Evolutionary conservation across 2,113 vertebrate species (phyloP), one percentile per base, ranked within the genome.

Genomic region (Strix aluco): DNA sequence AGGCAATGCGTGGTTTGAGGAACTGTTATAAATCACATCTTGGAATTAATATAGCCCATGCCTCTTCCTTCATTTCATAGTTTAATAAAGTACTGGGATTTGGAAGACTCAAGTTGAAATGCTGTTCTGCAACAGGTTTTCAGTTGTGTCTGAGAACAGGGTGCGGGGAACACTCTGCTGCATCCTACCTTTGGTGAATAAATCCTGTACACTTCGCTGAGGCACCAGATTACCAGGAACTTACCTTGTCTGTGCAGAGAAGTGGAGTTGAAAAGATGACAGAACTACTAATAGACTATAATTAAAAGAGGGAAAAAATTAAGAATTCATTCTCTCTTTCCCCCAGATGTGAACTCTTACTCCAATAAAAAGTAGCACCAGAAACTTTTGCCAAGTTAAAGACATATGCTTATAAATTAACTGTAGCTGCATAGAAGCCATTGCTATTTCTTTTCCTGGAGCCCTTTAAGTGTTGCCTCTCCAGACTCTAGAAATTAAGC

Each of bases 161-260:
- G 66, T 18, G 21, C 5, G 46, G 74, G 34, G 38, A 74, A 59
- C 62, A 46, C 86, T 55, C 91, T 83, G 52, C 52, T 90, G 72
- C 49, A 5, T 95, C 93, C 88, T 97, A 95, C 97, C 90, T 95
- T 98, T 94, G 95, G 63, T 5, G 95, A 92, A 34, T 49, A 96
- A 93, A 86, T 97, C 70, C 47, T 44, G 42, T 42, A 91, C 52
- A 91, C 77, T 91, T 63, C 23, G 85, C 80, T 57, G 84, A 96
- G 91, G 84, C 71, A 89, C 47, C 81, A 85, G 22, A 75, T 70
- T 96, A 51, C 95, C 95, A 86, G 74, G 81, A 61, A 97, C 92
- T 97, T 96, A 97, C 97, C 94, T 94, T 96, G 86, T 67, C 79
- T 73, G 90, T 36, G 85, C 85, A 69, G 77, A 90, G 66, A 86